These are phyloP conservation scores for Liolophura sinensis DNA, from an alignment of 1,140 invertebrate species.

Conservation along the genomic window DNA sequence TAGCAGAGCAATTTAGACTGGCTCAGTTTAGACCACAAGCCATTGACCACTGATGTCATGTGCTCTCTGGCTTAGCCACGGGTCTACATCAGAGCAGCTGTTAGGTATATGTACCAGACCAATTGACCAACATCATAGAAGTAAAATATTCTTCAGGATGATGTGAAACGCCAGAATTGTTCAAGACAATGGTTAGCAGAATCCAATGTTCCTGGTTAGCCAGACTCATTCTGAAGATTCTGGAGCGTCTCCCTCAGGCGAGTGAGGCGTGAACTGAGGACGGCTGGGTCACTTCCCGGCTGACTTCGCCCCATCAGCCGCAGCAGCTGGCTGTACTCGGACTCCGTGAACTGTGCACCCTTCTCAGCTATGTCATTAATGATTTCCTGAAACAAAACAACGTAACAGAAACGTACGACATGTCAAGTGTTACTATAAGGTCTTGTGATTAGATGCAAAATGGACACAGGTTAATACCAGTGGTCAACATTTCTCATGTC, in stretches of 20 bases:
- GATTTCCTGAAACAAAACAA: constrained; percentile 71
- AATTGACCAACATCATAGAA: too few relatives aligned
- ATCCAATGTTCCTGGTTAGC: too few relatives aligned
- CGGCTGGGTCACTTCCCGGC: constrained; percentile 21
- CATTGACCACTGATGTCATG: too few relatives aligned
- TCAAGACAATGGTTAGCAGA: too few relatives aligned
- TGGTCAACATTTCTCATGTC: constrained; percentile 1
- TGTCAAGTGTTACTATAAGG: neutral
- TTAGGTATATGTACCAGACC: too few relatives aligned
- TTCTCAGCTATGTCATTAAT: constrained; percentile 60
- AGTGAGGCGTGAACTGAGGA: constrained; percentile 2
- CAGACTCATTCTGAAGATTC: too few relatives aligned
- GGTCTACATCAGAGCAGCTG: too few relatives aligned
- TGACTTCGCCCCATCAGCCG: constrained; percentile 48
- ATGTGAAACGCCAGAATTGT: too few relatives aligned
- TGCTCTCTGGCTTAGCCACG: too few relatives aligned
- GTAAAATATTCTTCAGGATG: too few relatives aligned
- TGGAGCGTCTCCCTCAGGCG: constrained; percentile 8
- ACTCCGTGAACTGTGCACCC: constrained; percentile 48
- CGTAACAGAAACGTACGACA: constrained; percentile 3
- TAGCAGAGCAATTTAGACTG: too few relatives aligned
- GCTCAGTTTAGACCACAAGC: too few relatives aligned
- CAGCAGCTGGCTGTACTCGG: constrained; percentile 50
- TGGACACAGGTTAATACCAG: neutral
- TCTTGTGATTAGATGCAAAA: neutral